Percentiles rank a stretch among this genome's conserved stretches.
Evolutionary conservation across 2,797 vertebrate genomes (phyloP).

Genomic region (Coilia nasus): DNA sequence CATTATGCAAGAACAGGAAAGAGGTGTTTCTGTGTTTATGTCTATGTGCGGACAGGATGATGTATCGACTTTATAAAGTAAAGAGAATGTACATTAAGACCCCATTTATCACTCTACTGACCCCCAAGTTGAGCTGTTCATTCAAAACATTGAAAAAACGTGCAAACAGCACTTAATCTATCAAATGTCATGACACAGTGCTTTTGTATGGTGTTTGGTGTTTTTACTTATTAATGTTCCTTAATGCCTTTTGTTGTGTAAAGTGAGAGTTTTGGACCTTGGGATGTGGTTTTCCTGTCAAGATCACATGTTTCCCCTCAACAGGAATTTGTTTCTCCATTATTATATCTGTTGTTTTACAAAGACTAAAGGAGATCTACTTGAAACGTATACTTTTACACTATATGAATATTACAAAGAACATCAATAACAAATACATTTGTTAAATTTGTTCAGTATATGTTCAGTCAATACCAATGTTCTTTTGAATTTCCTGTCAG

Average conservation of each 20-base stretch:
- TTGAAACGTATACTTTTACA: too few relatives aligned
- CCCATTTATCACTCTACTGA: slow-evolving; percentile 55
- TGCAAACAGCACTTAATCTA: neutral
- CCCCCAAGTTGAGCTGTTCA: slow-evolving; percentile 30
- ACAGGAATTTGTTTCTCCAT: neutral
- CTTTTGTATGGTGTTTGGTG: neutral
- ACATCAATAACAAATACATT: too few relatives aligned
- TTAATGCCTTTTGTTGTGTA: neutral
- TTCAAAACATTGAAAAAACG: neutral
- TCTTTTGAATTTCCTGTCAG: too few relatives aligned
- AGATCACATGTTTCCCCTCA: too few relatives aligned
- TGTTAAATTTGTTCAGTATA: too few relatives aligned
- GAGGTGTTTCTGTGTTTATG: slow-evolving; percentile 14
- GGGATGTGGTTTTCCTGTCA: neutral
- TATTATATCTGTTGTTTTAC: too few relatives aligned
- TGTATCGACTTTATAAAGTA: slow-evolving; percentile 63
- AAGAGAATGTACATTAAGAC: slow-evolving; percentile 33
- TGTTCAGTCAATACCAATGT: too few relatives aligned
- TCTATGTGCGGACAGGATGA: slow-evolving; percentile 61
- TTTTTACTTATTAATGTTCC: neutral
- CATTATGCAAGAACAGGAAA: slow-evolving; percentile 38
- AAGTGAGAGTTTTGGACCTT: neutral
- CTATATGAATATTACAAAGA: too few relatives aligned
- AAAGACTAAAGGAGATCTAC: too few relatives aligned
- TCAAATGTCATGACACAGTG: neutral